Evolutionary conservation across 2,888 invertebrate species (phyloP).

Genomic region (Helleia helle): DNA sequence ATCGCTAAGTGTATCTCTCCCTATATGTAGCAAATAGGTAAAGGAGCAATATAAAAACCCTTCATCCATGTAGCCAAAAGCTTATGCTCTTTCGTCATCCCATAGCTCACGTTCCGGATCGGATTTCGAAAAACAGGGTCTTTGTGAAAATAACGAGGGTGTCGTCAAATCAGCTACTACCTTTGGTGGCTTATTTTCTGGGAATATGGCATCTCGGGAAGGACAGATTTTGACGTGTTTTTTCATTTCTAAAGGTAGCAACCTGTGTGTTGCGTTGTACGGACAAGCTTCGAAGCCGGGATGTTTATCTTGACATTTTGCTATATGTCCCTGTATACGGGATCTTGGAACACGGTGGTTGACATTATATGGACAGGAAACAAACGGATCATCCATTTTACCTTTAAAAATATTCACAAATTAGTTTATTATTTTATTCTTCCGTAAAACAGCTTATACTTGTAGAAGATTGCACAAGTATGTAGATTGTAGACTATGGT

Average conservation of each 20-base stretch:
- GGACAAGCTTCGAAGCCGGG: slow-evolving; percentile 62
- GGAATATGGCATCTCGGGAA: slow-evolving; percentile 21
- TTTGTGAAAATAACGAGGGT: slow-evolving; percentile 24
- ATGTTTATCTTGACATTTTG: slow-evolving; percentile 66
- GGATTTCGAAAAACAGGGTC: slow-evolving; percentile 29
- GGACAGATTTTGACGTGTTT: slow-evolving; percentile 31
- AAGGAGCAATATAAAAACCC: too few relatives aligned
- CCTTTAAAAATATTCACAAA: too few relatives aligned
- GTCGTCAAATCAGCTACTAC: background rate
- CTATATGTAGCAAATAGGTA: too few relatives aligned
- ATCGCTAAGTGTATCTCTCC: too few relatives aligned
- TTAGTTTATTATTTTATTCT: too few relatives aligned
- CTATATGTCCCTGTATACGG: slow-evolving; percentile 67
- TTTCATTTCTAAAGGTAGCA: slow-evolving; percentile 44
- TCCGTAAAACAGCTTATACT: too few relatives aligned
- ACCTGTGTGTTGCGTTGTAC: slow-evolving; percentile 69
- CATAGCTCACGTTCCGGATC: slow-evolving; percentile 41
- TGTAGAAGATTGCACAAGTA: too few relatives aligned
- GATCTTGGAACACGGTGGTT: slow-evolving; percentile 61
- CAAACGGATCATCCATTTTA: slow-evolving; percentile 39
- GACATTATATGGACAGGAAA: slow-evolving; percentile 70
- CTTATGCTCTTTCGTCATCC: slow-evolving; percentile 30
- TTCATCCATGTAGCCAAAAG: too few relatives aligned
- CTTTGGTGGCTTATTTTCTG: slow-evolving; percentile 17
- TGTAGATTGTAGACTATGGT: too few relatives aligned